Evolutionary conservation across 2,113 vertebrate species (phyloP), one percentile per base, ranked within the genome.

Genomic region (Arizona elegans): DNA sequence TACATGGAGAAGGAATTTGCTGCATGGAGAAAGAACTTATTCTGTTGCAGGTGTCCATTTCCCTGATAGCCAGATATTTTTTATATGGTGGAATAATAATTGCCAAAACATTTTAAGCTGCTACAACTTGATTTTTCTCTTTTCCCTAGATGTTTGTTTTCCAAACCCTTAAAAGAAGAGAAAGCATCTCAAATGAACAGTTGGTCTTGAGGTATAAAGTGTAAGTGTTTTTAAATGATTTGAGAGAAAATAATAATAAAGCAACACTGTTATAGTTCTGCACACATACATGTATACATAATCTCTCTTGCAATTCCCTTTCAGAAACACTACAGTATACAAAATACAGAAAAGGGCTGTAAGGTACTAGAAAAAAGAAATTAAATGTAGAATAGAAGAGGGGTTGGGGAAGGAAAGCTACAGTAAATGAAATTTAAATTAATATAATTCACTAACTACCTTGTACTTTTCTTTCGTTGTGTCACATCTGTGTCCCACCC

Each of bases 181-280:
- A 89, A 33, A 93, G 8, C 4, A 90, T 50, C 89, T 91, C 62
- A 92, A 43, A 81, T 86, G 70, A 86, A 62, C n/a, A 94, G 92
- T 19, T 1, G 2, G 47, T 92, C n/a, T 55, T 17, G 26, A 89
- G 33, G 3, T 70, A 12, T 89, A 86, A 93, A 90, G 52, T 1
- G 29, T 94, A 87, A 87, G 47, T 55, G 59, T 33, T 95, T 91
- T 93, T 59, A 92, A 54, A 86, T 43, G n/a, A 92, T 5, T 15
- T 53, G 88, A 53, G 86, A 65, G 7, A 87, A 91, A 43, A 11
- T 8, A 88, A 8, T 11, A 92, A 85, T 29, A 62, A 62, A 65
- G 19, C 11, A 50, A 92, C 13, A 90, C 58, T 6, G 13, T 3
- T 88, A 88, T 55, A n/a, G 19, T 54, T 81, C 29, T 54, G 53